phyloP scores from a whole-genome alignment of 2,113 vertebrate species.

The Nyctibius bracteatus region DNA sequence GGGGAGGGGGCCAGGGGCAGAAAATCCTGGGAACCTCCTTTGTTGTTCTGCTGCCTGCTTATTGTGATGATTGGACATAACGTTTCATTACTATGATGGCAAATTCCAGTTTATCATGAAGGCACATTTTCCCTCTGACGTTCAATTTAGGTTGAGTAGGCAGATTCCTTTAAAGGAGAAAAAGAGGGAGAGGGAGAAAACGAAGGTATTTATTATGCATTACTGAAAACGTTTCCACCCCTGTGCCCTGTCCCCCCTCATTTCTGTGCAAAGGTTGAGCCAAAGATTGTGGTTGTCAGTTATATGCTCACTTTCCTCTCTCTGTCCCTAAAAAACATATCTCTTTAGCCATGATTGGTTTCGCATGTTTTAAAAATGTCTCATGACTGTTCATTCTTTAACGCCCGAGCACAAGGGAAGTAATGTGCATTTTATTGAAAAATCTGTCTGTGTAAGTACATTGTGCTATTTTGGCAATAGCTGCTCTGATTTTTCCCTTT shows the following conservation, averaged over 20 bases:
- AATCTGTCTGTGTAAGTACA: not conserved
- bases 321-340: conserved; percentile 17
- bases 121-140: conserved; percentile 13
- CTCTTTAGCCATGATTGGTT: not conserved
- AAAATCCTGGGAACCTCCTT: conserved; percentile 43
- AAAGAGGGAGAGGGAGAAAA: not conserved
- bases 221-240: not conserved
- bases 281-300: conserved; percentile 37
- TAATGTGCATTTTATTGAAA: not conserved
- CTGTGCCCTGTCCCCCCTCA: not conserved
- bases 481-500: not conserved
- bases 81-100: not conserved
- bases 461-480: conserved; percentile 25
- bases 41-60: conserved; percentile 29
- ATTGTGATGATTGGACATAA: conserved; percentile 1
- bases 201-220: not conserved
- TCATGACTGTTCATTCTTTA: not conserved
- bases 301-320: not conserved
- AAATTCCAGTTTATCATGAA: not conserved
- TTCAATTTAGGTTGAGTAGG: conserved; percentile 31
- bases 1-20: not conserved
- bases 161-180: conserved; percentile 45
- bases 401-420: not conserved
- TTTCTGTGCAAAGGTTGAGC: conserved; percentile 38
- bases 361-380: conserved; percentile 47